Conservation (phyloP, 1,140 invertebrate species). For the Lineus longissimus region DNA sequence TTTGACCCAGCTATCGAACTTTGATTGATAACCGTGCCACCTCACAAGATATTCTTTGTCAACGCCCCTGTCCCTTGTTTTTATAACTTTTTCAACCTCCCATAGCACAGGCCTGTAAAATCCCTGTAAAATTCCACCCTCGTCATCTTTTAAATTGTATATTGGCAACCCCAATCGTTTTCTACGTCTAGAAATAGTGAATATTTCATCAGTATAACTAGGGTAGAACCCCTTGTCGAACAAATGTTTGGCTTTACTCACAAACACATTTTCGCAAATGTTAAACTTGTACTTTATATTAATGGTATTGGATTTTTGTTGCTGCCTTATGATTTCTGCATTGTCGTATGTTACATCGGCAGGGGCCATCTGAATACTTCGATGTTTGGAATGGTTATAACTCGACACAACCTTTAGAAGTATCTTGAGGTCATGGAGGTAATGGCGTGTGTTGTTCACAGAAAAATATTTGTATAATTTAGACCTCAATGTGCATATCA, state of each 20-base stretch:
- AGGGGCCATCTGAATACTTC: neutral
- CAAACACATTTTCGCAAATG: neutral
- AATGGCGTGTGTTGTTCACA: neutral
- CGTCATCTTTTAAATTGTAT: neutral
- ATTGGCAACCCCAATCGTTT: neutral
- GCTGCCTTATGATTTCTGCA: neutral
- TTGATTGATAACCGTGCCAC: neutral
- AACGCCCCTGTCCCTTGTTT: neutral
- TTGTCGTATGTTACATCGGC: neutral
- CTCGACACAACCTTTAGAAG: neutral
- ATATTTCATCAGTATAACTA: neutral
- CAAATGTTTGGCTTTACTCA: neutral
- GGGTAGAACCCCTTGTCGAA: conserved; percentile 3
- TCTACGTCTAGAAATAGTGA: neutral
- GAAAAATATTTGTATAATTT: neutral
- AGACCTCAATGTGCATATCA: neutral
- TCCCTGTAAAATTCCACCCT: neutral
- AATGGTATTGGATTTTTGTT: neutral
- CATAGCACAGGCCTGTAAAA: neutral
- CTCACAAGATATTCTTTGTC: neutral
- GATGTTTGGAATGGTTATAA: conserved; percentile 1
- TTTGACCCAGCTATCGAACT: neutral
- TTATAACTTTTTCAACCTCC: neutral
- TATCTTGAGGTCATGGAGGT: too few species aligned
- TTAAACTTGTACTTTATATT: neutral